Evolutionary conservation across 2,888 invertebrate species (phyloP).

Genomic region (Pandemis heparana): DNA sequence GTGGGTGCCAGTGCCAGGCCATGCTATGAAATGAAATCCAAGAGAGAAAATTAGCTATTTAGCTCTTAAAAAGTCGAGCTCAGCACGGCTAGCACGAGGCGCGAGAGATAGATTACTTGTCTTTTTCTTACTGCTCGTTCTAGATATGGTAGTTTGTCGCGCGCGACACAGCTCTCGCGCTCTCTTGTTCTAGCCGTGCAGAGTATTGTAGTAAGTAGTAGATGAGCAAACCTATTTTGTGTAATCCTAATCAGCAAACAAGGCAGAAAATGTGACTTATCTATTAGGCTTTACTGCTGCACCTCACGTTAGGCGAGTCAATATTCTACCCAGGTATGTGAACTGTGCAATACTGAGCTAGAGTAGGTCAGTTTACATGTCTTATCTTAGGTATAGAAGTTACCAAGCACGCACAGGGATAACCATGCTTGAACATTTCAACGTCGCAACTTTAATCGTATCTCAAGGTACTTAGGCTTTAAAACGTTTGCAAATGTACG

Average conservation of each 20-base stretch:
- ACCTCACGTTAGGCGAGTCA: constrained; percentile 22
- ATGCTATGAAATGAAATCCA: not conserved
- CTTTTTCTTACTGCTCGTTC: too few species aligned
- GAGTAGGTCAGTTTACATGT: constrained; percentile 48
- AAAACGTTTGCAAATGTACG: not conserved
- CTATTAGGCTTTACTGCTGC: constrained; percentile 26
- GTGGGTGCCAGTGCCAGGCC: too few species aligned
- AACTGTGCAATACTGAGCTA: constrained; percentile 36
- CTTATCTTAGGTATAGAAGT: constrained; percentile 60
- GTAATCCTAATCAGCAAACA: constrained; percentile 5
- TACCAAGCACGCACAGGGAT: constrained; percentile 25
- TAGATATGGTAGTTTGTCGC: too few species aligned
- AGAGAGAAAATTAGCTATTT: too few species aligned
- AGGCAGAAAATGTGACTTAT: constrained; percentile 33
- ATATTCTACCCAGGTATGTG: constrained; percentile 38
- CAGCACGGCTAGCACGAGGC: not conserved
- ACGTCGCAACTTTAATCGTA: constrained; percentile 7
- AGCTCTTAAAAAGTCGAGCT: too few species aligned
- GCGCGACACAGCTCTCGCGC: too few species aligned
- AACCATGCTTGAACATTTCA: constrained; percentile 12
- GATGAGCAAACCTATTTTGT: not conserved
- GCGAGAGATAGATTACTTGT: too few species aligned
- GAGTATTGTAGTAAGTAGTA: not conserved
- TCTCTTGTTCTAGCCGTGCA: not conserved
- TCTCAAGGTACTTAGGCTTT: not conserved